Base-by-base conservation (phyloP, 2,113 vertebrate genomes). In the Mionectes macconnelli region DNA sequence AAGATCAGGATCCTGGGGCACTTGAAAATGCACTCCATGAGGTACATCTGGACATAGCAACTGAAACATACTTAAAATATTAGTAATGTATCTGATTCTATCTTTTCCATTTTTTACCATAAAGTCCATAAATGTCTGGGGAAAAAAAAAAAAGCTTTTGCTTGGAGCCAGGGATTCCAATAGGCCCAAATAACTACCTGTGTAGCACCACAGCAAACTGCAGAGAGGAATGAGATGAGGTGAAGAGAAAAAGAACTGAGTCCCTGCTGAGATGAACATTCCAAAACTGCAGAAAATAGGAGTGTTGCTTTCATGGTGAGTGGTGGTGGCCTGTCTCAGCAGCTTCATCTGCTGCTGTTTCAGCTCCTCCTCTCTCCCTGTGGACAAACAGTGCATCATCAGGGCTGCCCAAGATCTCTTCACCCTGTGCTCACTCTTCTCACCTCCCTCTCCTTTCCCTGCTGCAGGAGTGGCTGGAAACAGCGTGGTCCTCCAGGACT, bases 1-100 rank as follows among this genome's bases (percentile, higher is more conserved):
- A 69, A 69, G 7, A 76, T 4, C 53, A 56, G 15, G 20, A 27
- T 67, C 17, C 14, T 63, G 12, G 40, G 9, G 6, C 9, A 59
- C 2, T 79, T 63, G 33, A 45, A 17, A 40, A 12, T 21, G 8
- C 2, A 33, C 4, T 4, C 10, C 0, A 0, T 21, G 8, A 59
- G 5, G 3, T 19, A 42, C 0, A 0, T 19, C 14, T 44, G 14
- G 24, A 47, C 4, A 45, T 3, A 70, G 6, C 4, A 63, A 23
- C 5, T 63, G 30, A 75, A 57, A 63, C 40, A 31, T 5, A 47
- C 2, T 6, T 67, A 15, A 74, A 80, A 78, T 66, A 22, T 42
- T 35, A 45, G 2, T 18, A 59, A 8, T 18, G 3, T 4, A 39
- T 2, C 3, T 67, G 39, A 24, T 16, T 7, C 20, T 5, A 21